A percentile compares a stretch with the other conserved stretches of the same genome.
Conservation (phyloP, 2,888 invertebrate genomes). For the Eucera pruinosa region DNA sequence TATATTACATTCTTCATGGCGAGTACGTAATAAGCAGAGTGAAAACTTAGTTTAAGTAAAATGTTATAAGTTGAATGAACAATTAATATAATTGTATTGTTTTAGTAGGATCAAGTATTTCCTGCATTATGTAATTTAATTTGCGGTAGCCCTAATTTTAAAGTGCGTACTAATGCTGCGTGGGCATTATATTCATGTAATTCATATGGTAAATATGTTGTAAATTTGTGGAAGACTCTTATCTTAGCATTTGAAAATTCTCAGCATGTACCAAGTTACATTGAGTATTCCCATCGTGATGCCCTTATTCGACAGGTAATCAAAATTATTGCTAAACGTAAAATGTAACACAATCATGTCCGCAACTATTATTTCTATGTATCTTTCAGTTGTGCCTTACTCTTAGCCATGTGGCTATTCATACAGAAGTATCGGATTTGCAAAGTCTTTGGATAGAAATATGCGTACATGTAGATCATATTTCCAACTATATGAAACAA, state of each 20-base stretch:
- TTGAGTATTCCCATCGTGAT: slow-evolving; percentile 94
- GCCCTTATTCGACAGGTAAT: slow-evolving; percentile 92
- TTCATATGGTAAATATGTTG: slow-evolving; percentile 87
- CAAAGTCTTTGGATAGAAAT: slow-evolving; percentile 78
- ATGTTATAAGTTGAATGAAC: slow-evolving; percentile 1
- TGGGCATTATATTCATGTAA: slow-evolving; percentile 89
- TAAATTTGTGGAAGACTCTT: slow-evolving; percentile 89
- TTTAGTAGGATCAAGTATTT: slow-evolving; percentile 87
- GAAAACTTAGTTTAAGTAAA: neutral
- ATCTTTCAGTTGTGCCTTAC: slow-evolving; percentile 89
- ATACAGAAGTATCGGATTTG: slow-evolving; percentile 77
- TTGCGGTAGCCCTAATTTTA: slow-evolving; percentile 92
- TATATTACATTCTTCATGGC: slow-evolving; percentile 82
- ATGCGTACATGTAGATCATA: slow-evolving; percentile 77
- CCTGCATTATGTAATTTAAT: slow-evolving; percentile 88
- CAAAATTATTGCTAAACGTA: slow-evolving; percentile 25
- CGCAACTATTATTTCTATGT: slow-evolving; percentile 35
- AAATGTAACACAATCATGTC: neutral
- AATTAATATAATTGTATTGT: slow-evolving; percentile 31
- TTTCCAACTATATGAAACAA: slow-evolving; percentile 77
- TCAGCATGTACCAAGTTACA: slow-evolving; percentile 91
- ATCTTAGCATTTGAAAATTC: slow-evolving; percentile 91
- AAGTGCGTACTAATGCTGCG: slow-evolving; percentile 95
- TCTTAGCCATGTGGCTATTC: slow-evolving; percentile 88
- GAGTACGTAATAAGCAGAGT: slow-evolving; percentile 78